These are phyloP conservation scores for Triplophysa bombifrons DNA, from an alignment of 2,797 vertebrate species.

Conservation along the genomic window DNA sequence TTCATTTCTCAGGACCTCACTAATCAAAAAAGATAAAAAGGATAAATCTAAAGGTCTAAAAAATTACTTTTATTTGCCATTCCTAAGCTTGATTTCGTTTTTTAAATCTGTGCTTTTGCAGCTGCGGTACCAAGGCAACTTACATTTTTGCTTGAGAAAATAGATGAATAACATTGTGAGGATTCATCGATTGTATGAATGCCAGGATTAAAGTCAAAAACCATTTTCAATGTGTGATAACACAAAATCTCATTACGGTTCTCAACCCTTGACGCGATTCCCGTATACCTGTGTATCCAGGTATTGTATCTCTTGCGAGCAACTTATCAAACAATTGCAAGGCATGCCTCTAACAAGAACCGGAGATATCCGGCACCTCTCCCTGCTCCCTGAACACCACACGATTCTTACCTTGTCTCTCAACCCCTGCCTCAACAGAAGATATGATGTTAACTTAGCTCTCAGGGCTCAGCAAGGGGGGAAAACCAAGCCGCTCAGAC, in stretches of 20 bases:
- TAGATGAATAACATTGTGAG: slow-evolving; percentile 13
- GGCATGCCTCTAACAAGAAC: not conserved
- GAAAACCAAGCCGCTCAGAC: slow-evolving; percentile 15
- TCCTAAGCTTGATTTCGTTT: slow-evolving; percentile 15
- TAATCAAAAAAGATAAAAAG: slow-evolving; percentile 11
- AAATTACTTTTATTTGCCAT: not conserved
- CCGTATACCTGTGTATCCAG: slow-evolving; percentile 14
- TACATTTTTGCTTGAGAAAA: slow-evolving; percentile 17
- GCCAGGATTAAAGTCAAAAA: slow-evolving; percentile 26
- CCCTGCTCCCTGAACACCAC: not conserved
- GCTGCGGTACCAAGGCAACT: not conserved
- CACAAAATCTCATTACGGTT: slow-evolving; percentile 26
- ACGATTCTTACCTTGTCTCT: not conserved
- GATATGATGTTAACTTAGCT: slow-evolving; percentile 11
- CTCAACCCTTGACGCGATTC: slow-evolving; percentile 7
- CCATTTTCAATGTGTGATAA: slow-evolving; percentile 14
- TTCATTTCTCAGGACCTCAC: slow-evolving; percentile 11
- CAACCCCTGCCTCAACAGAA: not conserved
- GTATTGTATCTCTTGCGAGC: not conserved
- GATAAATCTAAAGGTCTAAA: not conserved
- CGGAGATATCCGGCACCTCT: not conserved
- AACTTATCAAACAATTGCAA: slow-evolving; percentile 22
- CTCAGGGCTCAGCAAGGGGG: slow-evolving; percentile 8
- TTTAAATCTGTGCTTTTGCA: not conserved
- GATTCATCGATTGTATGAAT: slow-evolving; percentile 19